phyloP scores from a whole-genome alignment of 2,888 invertebrate species.

The Melanotus villosus region DNA sequence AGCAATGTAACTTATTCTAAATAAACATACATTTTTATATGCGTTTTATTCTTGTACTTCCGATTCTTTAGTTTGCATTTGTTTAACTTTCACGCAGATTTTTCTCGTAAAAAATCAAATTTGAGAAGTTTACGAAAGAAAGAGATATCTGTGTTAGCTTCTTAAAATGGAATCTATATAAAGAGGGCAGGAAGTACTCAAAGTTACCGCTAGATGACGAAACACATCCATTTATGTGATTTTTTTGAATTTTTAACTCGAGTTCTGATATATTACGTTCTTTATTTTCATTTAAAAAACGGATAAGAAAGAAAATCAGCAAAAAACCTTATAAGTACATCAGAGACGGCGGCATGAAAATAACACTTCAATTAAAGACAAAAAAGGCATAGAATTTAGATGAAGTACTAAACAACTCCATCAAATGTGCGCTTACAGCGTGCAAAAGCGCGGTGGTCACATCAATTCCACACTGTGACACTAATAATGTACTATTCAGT shows the following conservation, averaged over 20 bases:
- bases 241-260: too few relatives aligned
- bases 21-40: constrained; percentile 27
- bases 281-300: not conserved
- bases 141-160: too few relatives aligned
- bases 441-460: constrained; percentile 32
- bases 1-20: constrained; percentile 32
- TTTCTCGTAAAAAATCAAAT: too few relatives aligned
- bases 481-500: constrained; percentile 41
- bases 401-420: constrained; percentile 42
- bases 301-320: constrained; percentile 17
- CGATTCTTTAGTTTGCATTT: not conserved
- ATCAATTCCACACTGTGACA: constrained; percentile 42
- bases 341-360: constrained; percentile 31
- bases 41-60: not conserved
- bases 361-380: constrained; percentile 34
- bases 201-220: too few relatives aligned
- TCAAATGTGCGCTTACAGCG: constrained; percentile 40
- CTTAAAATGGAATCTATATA: not conserved
- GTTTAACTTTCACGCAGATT: too few relatives aligned
- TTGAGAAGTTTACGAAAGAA: too few relatives aligned
- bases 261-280: too few relatives aligned
- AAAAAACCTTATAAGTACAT: constrained; percentile 36
- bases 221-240: too few relatives aligned
- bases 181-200: not conserved
- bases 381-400: constrained; percentile 43